A percentile compares a stretch with the other conserved stretches of the same genome.
phyloP scores from a whole-genome alignment of 2,888 invertebrate species.

The Erebia palarica region DNA sequence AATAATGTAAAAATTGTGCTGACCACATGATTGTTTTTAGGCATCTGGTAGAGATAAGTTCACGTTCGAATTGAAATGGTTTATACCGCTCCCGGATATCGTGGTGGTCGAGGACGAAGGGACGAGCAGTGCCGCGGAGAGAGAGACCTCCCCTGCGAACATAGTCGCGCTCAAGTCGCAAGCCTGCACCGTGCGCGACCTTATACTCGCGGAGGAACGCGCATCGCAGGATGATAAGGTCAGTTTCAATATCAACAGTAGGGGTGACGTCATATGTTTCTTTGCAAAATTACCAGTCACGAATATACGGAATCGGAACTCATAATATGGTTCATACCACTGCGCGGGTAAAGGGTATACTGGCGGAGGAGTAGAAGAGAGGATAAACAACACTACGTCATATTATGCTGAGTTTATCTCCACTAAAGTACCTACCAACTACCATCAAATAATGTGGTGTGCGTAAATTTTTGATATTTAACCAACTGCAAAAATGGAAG shows the following conservation, averaged over 20 bases:
- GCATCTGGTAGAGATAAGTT: conserved; percentile 93
- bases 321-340: no score
- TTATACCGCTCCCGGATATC: conserved; percentile 93
- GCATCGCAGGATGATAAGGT: conserved; percentile 85
- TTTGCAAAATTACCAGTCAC: no score
- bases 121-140: conserved; percentile 54
- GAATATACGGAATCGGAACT: no score
- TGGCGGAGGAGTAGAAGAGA: no score
- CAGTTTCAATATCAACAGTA: conserved; percentile 9
- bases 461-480: no score
- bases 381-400: no score
- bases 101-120: conserved; percentile 87
- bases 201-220: conserved; percentile 90
- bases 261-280: not conserved
- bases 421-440: no score
- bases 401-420: no score
- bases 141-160: conserved; percentile 89
- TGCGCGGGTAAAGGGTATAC: no score
- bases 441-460: no score
- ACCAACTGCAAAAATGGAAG: no score
- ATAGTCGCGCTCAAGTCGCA: conserved; percentile 92
- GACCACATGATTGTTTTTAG: conserved; percentile 54
- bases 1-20: no score
- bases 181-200: conserved; percentile 93
- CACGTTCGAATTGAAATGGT: conserved; percentile 97